Evolutionary conservation across 2,797 vertebrate species (phyloP).

Genomic region (Mus spretus): DNA sequence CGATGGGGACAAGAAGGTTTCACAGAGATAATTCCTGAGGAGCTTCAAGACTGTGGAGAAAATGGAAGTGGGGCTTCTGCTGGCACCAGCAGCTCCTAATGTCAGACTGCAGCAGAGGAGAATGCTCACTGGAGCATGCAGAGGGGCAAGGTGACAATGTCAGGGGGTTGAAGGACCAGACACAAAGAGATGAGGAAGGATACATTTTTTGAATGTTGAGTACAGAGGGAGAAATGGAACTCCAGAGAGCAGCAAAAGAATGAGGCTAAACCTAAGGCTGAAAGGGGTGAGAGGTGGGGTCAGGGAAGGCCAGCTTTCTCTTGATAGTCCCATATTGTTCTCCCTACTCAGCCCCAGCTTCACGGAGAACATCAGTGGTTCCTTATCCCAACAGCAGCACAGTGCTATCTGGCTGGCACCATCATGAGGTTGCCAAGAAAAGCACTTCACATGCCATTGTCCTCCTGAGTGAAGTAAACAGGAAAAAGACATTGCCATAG

Average conservation of each 20-base stretch:
- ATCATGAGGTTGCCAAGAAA: background rate
- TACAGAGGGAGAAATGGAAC: background rate
- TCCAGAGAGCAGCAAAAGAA: background rate
- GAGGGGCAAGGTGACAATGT: background rate
- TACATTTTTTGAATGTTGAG: background rate
- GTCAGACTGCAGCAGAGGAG: background rate
- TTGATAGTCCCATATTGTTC: background rate
- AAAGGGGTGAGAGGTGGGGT: background rate
- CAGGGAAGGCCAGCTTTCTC: background rate
- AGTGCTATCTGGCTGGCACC: background rate
- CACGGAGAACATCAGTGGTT: background rate
- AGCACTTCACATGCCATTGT: fast-evolving
- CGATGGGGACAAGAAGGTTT: background rate
- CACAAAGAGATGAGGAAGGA: background rate
- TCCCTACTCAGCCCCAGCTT: background rate
- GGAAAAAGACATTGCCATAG: background rate
- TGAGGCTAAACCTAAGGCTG: background rate
- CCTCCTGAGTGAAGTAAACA: background rate
- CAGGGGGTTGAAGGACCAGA: background rate
- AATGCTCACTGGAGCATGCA: background rate
- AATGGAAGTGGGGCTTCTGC: background rate
- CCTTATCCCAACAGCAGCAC: background rate
- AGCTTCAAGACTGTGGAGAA: background rate
- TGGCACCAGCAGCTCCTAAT: background rate
- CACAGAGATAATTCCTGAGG: background rate